Conservation (phyloP, 1,140 invertebrate species). For the Euura lappo region DNA sequence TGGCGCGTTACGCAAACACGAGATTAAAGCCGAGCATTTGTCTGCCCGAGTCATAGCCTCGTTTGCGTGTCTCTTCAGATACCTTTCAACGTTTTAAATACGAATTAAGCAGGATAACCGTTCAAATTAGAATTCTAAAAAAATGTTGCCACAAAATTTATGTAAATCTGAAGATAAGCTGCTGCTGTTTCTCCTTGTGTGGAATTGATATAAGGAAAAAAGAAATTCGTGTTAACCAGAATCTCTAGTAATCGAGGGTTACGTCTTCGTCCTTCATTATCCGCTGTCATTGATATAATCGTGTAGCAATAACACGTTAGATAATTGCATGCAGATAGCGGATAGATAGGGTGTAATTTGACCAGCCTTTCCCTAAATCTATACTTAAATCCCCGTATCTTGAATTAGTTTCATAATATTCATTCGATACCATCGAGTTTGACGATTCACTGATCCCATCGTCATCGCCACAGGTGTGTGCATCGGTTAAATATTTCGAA, state of each 20-base stretch:
- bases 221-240: too few relatives aligned
- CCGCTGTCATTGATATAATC: not conserved
- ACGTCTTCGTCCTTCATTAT: not conserved
- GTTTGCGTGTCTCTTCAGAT: not conserved
- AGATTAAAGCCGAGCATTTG: not conserved
- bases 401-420: not conserved
- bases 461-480: not conserved
- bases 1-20: slow-evolving; percentile 4
- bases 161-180: not conserved
- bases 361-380: not conserved
- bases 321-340: not conserved
- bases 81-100: not conserved
- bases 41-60: not conserved
- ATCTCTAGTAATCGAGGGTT: not conserved
- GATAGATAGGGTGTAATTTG: slow-evolving; percentile 1
- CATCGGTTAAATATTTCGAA: not conserved
- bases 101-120: not conserved
- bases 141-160: not conserved
- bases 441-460: too few relatives aligned
- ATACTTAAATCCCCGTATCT: not conserved
- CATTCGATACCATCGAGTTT: not conserved
- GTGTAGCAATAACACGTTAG: not conserved
- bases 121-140: slow-evolving; percentile 1
- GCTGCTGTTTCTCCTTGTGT: too few relatives aligned
- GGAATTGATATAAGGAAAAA: too few relatives aligned